Percentiles rank a stretch among this genome's conserved stretches.
Conservation (phyloP, 2,797 vertebrate species). For the Apodemus agrarius region DNA sequence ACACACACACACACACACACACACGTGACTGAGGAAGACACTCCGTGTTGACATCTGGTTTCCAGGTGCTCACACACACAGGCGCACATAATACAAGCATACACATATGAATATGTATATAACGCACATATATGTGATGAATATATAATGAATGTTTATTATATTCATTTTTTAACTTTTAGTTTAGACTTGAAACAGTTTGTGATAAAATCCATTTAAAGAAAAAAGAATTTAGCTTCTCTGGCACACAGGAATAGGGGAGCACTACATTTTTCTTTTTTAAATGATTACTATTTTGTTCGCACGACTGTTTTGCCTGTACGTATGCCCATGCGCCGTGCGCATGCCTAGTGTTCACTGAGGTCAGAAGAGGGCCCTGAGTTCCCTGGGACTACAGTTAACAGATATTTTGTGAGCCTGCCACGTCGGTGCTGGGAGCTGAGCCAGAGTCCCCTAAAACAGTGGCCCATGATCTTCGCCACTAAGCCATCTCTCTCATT, state of each 20-base stretch:
- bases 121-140: too few relatives aligned
- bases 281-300: not conserved
- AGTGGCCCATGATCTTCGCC: not conserved
- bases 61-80: not conserved
- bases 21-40: not conserved
- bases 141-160: not conserved
- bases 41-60: not conserved
- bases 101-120: not conserved
- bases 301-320: not conserved
- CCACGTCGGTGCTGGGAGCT: not conserved
- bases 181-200: not conserved
- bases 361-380: not conserved
- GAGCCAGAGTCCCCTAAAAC: not conserved
- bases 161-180: not conserved
- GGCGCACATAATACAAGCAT: not conserved
- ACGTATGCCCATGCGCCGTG: not conserved
- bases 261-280: not conserved
- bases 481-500: not conserved
- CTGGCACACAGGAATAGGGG: too few relatives aligned
- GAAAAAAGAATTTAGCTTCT: not conserved
- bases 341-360: not conserved
- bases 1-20: not conserved
- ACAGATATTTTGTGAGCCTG: not conserved
- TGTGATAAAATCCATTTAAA: not conserved
- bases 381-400: not conserved